Base-by-base conservation (phyloP, 2,888 invertebrate species). In the Orthosia cruda region DNA sequence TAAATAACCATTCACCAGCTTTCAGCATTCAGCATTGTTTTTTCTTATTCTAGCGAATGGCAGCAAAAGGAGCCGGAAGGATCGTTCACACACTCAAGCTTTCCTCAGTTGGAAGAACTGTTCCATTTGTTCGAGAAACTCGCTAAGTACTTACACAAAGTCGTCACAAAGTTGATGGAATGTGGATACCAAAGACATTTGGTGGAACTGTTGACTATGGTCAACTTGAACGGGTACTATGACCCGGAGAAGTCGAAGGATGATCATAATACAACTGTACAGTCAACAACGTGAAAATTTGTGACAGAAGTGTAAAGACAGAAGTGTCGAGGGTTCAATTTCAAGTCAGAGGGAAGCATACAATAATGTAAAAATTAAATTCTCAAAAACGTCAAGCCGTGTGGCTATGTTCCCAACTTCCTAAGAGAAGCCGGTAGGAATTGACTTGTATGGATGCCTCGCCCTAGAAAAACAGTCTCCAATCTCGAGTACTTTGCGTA, bases 171-270 rank as follows among this genome's bases (percentile, higher is more conserved):
- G 87, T 95, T 98, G 4, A 97, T 97, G 85, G 97, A 97, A 79
- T 97, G 97, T 81, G 98, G 98, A 0, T 98, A 98, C 89, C 98
- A 98, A 87, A 97, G 98, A 0, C 97, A 98, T 91, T 91, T 98
- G 54, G 96, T 97, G 45, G 98, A 98, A 83, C 94, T 98, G 64
- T 92, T 98, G 3, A 97, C 97, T 74, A 97, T 97, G 94, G 95
- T 98, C 69, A 97, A 98, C 87, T 95, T 98, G 73, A 98, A 98
- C 89, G 96, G 97, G 57, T 97, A 97, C 89, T 97, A 97, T 76
- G 93, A 96, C 47, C 91, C 92, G 0, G 93, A 95, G 0, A 93
- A 87, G n/a, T 87, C 92, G 0, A 94, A 92, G 77, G 93, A 93
- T 2, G 94, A 93, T 1, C 74, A 76, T 12, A 94, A 92, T 77